These are phyloP conservation scores for Seriola quinqueradiata DNA, from an alignment of 2,113 vertebrate genomes.

Conservation along the genomic window DNA sequence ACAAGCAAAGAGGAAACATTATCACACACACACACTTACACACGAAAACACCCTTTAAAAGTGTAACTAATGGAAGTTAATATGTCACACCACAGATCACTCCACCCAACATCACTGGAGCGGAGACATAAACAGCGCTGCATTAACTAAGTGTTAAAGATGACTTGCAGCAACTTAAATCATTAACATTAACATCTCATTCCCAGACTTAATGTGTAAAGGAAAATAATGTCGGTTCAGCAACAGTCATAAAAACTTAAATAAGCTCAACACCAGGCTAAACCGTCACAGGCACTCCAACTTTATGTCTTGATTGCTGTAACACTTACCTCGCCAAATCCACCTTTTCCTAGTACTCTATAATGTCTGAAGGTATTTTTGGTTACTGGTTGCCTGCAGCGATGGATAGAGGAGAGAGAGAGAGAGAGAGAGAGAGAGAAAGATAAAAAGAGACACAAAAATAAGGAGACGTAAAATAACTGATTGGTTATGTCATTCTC, in stretches of 20 bases:
- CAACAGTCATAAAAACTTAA: conserved; percentile 7
- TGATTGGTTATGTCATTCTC: conserved; percentile 42
- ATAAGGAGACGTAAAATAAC: conserved; percentile 25
- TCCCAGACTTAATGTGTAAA: conserved; percentile 17
- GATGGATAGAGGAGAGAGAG: conserved; percentile 59
- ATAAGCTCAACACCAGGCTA: not conserved
- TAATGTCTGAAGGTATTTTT: conserved; percentile 96
- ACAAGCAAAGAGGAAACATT: conserved; percentile 36
- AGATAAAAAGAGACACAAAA: conserved; percentile 8
- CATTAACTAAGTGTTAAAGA: conserved; percentile 38
- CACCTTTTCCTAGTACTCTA: conserved; percentile 95
- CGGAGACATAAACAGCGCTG: conserved; percentile 23
- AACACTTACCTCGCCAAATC: conserved; percentile 95
- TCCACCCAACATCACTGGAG: conserved; percentile 16
- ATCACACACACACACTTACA: conserved; percentile 44
- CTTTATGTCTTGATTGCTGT: not conserved
- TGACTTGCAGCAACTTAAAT: conserved; percentile 18
- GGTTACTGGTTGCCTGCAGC: conserved; percentile 91
- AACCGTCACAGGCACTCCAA: not conserved
- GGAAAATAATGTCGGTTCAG: conserved; percentile 9
- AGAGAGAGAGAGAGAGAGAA: conserved; percentile 3
- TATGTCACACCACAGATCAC: conserved; percentile 40
- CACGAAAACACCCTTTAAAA: conserved; percentile 32
- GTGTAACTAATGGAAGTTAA: conserved; percentile 56
- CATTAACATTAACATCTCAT: conserved; percentile 26